Evolutionary conservation across 2,797 vertebrate genomes (phyloP).

Genomic region (Alosa sapidissima): DNA sequence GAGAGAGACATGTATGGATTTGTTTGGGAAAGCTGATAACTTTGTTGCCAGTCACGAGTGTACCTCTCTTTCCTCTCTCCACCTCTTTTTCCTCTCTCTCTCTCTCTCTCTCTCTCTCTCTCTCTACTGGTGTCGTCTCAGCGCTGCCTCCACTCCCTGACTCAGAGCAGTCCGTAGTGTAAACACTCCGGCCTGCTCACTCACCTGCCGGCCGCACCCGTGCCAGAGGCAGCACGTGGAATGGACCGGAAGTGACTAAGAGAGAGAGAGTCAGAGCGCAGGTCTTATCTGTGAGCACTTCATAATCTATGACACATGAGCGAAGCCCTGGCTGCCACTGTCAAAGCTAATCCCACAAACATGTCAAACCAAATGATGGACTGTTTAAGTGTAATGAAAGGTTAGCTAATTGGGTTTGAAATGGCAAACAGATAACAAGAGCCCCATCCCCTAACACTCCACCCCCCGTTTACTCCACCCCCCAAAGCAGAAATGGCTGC

Average conservation of each 20-base stretch:
- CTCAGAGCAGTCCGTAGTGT: not conserved
- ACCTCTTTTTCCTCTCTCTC: not conserved
- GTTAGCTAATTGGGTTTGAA: constrained; percentile 19
- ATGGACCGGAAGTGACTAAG: not conserved
- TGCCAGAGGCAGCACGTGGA: not conserved
- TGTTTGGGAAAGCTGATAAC: constrained; percentile 11
- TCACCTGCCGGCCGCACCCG: not conserved
- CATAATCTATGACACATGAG: not conserved
- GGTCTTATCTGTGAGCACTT: not conserved
- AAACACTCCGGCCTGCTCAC: not conserved
- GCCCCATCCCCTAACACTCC: not conserved
- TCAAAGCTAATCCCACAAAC: not conserved
- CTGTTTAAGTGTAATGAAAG: not conserved
- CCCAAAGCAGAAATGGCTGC: not conserved
- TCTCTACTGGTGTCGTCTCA: not conserved
- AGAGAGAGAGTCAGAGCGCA: too few relatives aligned
- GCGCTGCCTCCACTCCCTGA: not conserved
- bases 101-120: not conserved
- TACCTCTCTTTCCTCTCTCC: not conserved
- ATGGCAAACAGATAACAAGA: not conserved
- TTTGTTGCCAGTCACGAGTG: not conserved
- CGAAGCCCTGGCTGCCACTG: not conserved
- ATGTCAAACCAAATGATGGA: not conserved
- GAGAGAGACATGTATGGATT: constrained; percentile 10
- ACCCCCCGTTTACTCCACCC: not conserved